A percentile compares a stretch with the other conserved stretches of the same genome.
phyloP scores from a whole-genome alignment of 1,140 invertebrate species.

The Marisa cornuarietis region DNA sequence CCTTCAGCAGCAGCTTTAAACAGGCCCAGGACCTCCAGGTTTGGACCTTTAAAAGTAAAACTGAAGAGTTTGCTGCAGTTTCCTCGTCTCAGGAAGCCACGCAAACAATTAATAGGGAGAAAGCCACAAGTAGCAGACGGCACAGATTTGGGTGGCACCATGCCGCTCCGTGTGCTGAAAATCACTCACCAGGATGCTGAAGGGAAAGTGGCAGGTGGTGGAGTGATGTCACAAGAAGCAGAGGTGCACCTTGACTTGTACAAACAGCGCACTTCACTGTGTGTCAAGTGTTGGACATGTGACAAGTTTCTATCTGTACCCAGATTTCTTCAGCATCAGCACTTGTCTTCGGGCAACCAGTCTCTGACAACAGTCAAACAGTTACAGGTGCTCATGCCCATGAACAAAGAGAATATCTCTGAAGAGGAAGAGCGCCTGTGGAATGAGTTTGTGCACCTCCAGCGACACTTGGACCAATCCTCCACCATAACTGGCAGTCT shows the following conservation, averaged over 20 bases:
- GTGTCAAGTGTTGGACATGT: conserved; percentile 55
- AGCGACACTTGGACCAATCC: conserved; percentile 24
- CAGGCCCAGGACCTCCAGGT: conserved; percentile 27
- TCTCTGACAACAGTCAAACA: conserved; percentile 37
- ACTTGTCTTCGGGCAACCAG: conserved; percentile 37
- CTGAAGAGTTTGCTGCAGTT: conserved; percentile 32
- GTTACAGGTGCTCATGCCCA: conserved; percentile 42
- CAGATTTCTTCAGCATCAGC: conserved; percentile 54
- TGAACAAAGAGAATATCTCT: conserved; percentile 41
- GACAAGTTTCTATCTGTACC: conserved; percentile 53
- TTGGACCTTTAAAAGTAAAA: conserved; percentile 47
- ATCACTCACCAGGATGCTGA: conserved; percentile 30
- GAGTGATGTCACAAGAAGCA: conserved; percentile 42
- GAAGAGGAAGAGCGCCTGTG: conserved; percentile 47
- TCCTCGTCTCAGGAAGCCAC: background rate
- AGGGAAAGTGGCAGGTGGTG: background rate
- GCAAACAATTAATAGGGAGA: conserved; percentile 23
- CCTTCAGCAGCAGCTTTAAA: background rate
- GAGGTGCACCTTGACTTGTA: conserved; percentile 56
- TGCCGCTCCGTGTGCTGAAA: conserved; percentile 21
- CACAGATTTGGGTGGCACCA: background rate
- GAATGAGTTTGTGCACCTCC: conserved; percentile 46
- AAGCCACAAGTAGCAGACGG: background rate
- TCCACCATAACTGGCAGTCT: conserved; percentile 18
- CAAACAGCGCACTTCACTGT: conserved; percentile 46